Conservation (phyloP, 2,888 invertebrate species). For the Ophioninae sp. region DNA sequence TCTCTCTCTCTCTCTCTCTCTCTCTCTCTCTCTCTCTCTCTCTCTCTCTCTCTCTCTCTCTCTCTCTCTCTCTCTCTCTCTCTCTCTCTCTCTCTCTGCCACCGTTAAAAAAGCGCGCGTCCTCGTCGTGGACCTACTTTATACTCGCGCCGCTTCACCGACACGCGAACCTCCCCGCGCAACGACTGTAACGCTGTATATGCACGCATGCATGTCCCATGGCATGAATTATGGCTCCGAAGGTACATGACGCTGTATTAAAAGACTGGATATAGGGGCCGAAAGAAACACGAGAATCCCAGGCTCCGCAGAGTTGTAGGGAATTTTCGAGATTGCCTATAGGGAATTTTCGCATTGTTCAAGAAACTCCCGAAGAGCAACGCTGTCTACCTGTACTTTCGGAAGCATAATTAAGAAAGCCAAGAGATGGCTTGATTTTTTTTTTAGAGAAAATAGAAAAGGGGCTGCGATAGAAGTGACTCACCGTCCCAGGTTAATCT, state of each 20-base stretch:
- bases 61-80: slow-evolving; percentile 41
- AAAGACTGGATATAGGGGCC: slow-evolving; percentile 15
- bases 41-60: slow-evolving; percentile 42
- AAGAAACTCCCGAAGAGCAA: not conserved
- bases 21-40: slow-evolving; percentile 44
- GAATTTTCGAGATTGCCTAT: not conserved
- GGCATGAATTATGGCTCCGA: slow-evolving; percentile 49
- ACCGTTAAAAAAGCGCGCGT: slow-evolving; percentile 43
- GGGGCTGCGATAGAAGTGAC: no score
- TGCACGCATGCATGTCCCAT: slow-evolving; percentile 30
- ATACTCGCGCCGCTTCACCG: slow-evolving; percentile 62
- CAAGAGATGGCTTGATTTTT: not conserved
- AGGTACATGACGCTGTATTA: slow-evolving; percentile 31
- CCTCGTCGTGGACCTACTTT: slow-evolving; percentile 66
- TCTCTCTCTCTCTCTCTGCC: slow-evolving; percentile 53
- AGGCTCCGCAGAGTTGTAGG: not conserved
- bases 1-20: slow-evolving; percentile 47
- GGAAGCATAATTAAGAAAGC: not conserved
- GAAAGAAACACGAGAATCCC: slow-evolving; percentile 15
- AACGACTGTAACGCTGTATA: slow-evolving; percentile 21
- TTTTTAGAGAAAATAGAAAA: no score
- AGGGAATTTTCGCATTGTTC: not conserved
- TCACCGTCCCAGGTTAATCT: no score
- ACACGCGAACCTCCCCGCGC: slow-evolving; percentile 42
- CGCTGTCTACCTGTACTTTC: not conserved